Conservation (phyloP, 2,113 vertebrate species). For the Chloebia gouldiae region DNA sequence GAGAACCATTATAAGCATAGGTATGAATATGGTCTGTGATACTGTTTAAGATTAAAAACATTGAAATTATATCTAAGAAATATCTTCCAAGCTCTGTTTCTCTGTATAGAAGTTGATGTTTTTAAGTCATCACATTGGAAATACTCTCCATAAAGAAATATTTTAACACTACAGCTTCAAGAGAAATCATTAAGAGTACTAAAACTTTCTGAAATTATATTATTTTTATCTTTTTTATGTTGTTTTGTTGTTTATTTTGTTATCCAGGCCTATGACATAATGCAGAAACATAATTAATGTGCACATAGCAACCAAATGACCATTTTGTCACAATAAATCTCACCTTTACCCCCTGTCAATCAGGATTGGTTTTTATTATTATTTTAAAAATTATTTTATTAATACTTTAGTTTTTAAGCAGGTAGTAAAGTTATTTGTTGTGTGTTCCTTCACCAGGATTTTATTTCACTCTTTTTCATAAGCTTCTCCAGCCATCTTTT, state of each 20-base stretch:
- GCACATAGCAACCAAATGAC: neutral
- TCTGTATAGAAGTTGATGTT: neutral
- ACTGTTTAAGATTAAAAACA: neutral
- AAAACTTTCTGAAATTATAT: neutral
- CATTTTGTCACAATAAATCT: neutral
- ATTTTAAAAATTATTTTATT: neutral
- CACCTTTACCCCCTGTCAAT: neutral
- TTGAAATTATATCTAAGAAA: neutral
- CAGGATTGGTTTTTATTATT: neutral
- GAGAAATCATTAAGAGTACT: neutral
- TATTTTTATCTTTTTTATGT: neutral
- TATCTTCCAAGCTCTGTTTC: neutral
- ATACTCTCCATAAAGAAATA: neutral
- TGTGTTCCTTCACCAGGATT: neutral
- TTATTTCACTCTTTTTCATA: neutral
- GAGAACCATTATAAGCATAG: neutral
- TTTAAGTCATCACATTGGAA: neutral
- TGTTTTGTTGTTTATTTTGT: neutral
- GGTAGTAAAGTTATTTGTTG: neutral
- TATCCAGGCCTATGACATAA: neutral
- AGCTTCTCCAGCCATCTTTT: neutral
- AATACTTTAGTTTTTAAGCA: neutral
- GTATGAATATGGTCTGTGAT: neutral
- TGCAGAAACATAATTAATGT: neutral
- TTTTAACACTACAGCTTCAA: neutral